Base-by-base conservation (phyloP, 2,888 invertebrate species). In the Xanthorhoe designata region DNA sequence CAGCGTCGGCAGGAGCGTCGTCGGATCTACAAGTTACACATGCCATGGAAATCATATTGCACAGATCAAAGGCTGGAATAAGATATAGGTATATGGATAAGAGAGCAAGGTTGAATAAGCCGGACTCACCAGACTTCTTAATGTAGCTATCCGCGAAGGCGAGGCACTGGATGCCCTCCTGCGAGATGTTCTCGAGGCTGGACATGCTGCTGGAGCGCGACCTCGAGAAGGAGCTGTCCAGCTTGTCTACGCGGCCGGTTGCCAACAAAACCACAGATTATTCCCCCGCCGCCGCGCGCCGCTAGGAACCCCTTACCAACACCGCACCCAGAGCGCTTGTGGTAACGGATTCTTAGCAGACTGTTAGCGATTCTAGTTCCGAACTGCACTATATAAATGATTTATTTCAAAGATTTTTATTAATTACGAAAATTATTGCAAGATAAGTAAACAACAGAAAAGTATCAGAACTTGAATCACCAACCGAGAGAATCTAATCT, bases 181-280 rank as follows among this genome's bases (percentile, higher is more conserved):
- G 97, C 84, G 97, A 97, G 94, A 99, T 98, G 95, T 98, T 98
- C 94, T 99, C 99, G 87, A 99, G 95, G 91, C 98, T 99, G 84
- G 98, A 98, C 97, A 98, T 98, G 92, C 98, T 98, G 91, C 98
- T 98, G 90, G 98, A 98, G 84, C 99, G 96, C 78, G 99, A 99
- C 89, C 99, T 96, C 82, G 98, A 98, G 94, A 99, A 99, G 80
- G 98, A 97, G 91, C 97, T 98, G 95, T 99, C 99, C 95, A 98
- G 95, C 95, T 98, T 98, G 95, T 99, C 98, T 98, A 95, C 94
- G 94, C 96, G 96, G 94, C 96, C 96, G 87, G 89, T 88, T 82
- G 84, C 83, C 82, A 82, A 86, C 82, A 90, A 75, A 82, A 78
- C 82, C 83, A 84, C 75, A 78, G 80, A 81, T 89, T 88, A 90